Evolutionary conservation across 37 sponge, comb jelly and placozoan species (phyloP).

Genomic region (Oopsacas minuta): DNA sequence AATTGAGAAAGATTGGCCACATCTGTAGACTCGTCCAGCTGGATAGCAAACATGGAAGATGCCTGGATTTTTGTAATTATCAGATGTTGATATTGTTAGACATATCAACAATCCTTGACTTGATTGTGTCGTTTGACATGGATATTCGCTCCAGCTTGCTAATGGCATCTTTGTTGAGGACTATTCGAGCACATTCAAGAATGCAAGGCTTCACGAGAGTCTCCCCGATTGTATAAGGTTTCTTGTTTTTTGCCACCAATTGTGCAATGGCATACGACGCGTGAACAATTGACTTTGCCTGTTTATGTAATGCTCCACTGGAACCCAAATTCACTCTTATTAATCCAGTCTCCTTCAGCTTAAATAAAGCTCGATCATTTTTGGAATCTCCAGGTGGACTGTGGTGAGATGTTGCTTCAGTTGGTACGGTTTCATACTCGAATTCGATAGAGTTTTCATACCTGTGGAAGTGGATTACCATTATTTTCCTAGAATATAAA

Average conservation of each 20-base stretch:
- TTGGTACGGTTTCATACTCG: not conserved
- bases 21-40: conserved; percentile 12
- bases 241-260: not conserved
- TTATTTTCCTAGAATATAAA: too few species aligned
- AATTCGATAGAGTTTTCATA: not conserved
- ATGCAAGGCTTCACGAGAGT: not conserved
- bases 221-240: not conserved
- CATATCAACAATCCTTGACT: not conserved
- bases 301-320: not conserved
- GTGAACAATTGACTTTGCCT: not conserved
- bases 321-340: not conserved
- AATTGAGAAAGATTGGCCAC: conserved; percentile 3
- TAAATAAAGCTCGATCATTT: not conserved
- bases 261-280: not conserved
- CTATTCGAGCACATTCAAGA: not conserved
- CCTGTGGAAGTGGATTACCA: too few species aligned
- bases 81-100: not conserved
- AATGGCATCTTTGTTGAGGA: not conserved
- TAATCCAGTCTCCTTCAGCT: not conserved
- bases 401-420: not conserved
- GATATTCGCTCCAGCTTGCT: not conserved
- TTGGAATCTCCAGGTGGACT: not conserved
- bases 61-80: not conserved
- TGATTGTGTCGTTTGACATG: conserved; percentile 8
- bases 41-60: not conserved